A percentile compares a stretch with the other conserved stretches of the same genome.
These are phyloP conservation scores for Orestias chungarensis DNA, from an alignment of 2,797 vertebrate genomes.

Conservation along the genomic window DNA sequence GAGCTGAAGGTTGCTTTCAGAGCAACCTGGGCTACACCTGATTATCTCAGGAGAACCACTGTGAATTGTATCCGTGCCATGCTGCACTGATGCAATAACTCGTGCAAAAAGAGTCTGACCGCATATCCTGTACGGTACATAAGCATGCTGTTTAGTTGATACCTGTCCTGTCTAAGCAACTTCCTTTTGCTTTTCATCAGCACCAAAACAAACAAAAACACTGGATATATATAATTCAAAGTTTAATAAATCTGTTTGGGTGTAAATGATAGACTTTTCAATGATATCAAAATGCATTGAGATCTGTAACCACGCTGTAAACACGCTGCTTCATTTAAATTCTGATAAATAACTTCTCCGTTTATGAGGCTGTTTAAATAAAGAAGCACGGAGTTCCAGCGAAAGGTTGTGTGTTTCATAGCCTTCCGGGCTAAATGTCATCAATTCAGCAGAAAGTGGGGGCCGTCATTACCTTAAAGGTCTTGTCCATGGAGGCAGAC, in stretches of 20 bases:
- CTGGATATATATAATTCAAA: too few relatives aligned
- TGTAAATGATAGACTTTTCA: background rate
- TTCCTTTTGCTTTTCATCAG: background rate
- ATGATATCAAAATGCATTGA: too few relatives aligned
- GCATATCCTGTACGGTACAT: background rate
- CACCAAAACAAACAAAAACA: too few relatives aligned
- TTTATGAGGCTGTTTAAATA: background rate
- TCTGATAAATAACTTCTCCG: background rate
- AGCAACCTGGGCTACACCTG: too few relatives aligned
- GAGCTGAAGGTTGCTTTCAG: too few relatives aligned
- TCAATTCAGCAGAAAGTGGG: constrained; percentile 16
- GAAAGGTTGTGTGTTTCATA: background rate
- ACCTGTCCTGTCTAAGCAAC: background rate
- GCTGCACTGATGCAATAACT: too few relatives aligned
- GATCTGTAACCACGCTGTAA: too few relatives aligned
- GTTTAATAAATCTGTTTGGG: too few relatives aligned
- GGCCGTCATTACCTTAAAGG: constrained; percentile 86
- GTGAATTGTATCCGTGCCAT: too few relatives aligned
- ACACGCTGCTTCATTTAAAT: background rate
- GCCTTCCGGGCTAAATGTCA: background rate
- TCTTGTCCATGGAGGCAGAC: constrained; percentile 95
- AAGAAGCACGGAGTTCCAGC: background rate
- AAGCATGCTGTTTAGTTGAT: background rate
- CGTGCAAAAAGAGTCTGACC: background rate
- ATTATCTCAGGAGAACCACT: too few relatives aligned